Conservation (phyloP, 2,113 vertebrate species). For the Quiscalus mexicanus region DNA sequence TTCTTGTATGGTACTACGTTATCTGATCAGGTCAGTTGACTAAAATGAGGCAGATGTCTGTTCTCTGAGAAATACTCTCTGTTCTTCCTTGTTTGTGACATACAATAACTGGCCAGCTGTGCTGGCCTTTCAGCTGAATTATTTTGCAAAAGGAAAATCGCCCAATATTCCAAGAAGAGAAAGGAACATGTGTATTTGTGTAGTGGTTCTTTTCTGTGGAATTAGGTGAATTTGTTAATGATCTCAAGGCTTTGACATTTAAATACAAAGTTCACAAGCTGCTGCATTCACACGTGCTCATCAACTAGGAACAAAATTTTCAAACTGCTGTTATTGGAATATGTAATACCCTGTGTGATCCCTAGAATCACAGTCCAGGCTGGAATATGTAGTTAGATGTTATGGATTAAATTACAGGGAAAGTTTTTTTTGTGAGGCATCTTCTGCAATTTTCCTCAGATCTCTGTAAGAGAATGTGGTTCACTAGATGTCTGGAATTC, state of each 20-base stretch:
- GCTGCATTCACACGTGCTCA: fast-evolving
- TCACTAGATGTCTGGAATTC: not conserved
- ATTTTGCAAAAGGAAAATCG: not conserved
- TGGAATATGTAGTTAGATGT: not conserved
- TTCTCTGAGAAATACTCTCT: not conserved
- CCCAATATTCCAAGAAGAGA: not conserved
- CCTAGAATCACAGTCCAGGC: not conserved
- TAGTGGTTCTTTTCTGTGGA: not conserved
- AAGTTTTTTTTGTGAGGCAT: not conserved
- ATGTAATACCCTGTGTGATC: not conserved
- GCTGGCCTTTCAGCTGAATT: not conserved
- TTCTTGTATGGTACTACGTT: not conserved
- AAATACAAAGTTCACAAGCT: not conserved
- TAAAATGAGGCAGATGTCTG: not conserved
- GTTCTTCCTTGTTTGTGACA: not conserved
- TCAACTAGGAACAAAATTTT: not conserved
- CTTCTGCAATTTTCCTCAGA: not conserved
- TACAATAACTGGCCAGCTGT: not conserved
- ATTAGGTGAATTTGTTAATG: not conserved
- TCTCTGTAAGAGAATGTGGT: not conserved
- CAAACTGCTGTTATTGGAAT: not conserved
- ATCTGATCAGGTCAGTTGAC: not conserved
- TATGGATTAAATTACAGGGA: not conserved
- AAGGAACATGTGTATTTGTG: not conserved
- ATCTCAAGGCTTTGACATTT: not conserved